Evolutionary conservation across 1,140 invertebrate species (phyloP).

Genomic region (Halesus radiatus): DNA sequence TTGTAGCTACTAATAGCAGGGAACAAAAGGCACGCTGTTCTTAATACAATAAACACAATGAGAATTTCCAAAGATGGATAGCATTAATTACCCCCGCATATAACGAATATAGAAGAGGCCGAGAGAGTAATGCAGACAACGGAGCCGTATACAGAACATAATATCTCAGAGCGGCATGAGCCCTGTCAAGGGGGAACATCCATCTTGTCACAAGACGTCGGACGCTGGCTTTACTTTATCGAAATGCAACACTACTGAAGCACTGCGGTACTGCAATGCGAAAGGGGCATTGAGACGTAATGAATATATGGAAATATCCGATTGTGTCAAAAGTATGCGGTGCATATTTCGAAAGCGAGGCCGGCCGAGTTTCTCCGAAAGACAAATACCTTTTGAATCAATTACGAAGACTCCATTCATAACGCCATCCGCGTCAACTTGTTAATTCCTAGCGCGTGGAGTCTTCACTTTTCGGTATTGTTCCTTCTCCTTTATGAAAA

Average conservation of each 20-base stretch:
- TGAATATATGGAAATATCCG: slow-evolving; percentile 29
- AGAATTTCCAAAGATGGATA: slow-evolving; percentile 28
- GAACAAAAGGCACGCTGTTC: slow-evolving; percentile 8
- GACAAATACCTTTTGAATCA: slow-evolving; percentile 34
- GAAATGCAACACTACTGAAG: too few species aligned
- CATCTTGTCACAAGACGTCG: not conserved
- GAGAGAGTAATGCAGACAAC: slow-evolving; percentile 15
- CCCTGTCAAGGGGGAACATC: slow-evolving; percentile 17
- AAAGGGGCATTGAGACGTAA: slow-evolving; percentile 17
- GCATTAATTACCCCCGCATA: slow-evolving; percentile 23
- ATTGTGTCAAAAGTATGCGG: slow-evolving; percentile 29
- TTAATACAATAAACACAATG: slow-evolving; percentile 24
- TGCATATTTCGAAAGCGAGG: slow-evolving; percentile 39
- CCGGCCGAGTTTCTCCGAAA: slow-evolving; percentile 37
- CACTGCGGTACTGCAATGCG: not conserved
- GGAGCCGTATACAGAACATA: not conserved
- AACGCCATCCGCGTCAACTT: slow-evolving; percentile 31
- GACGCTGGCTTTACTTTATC: not conserved
- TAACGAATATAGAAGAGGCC: not conserved
- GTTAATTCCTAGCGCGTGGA: slow-evolving; percentile 45
- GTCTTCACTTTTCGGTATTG: slow-evolving; percentile 53
- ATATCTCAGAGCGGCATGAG: slow-evolving; percentile 9
- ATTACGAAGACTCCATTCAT: slow-evolving; percentile 38
- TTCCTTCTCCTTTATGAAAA: slow-evolving; percentile 42
- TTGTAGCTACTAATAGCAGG: too few species aligned